Evolutionary conservation across 2,113 vertebrate species (phyloP), one percentile per base, ranked within the genome.

Genomic region (Drymodes brunneopygia): DNA sequence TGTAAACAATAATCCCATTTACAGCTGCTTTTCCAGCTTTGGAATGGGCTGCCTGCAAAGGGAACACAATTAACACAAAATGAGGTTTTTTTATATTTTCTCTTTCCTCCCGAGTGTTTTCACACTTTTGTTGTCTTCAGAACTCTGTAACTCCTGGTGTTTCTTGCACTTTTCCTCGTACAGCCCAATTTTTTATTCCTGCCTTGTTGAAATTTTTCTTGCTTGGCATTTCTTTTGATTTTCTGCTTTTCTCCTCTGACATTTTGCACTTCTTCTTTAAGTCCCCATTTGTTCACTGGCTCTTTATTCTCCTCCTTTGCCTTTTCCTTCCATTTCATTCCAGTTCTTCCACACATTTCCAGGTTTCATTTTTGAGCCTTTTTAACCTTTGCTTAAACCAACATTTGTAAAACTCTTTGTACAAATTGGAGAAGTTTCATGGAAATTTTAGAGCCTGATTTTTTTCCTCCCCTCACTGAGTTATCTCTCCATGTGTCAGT

Each of bases 1-100:
- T 81, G 51, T 85, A 95, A 97, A 95, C 75, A 61, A 60, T 86
- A 89, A 95, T 78, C 81, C 60, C 62, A 94, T 79, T 79, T 91
- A 65, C 31, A 47, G 71, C 54, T 8, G 21, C 20, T 90, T 94
- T 91, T 36, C 75, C 87, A 92, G 92, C 58, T 3, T 7, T 61
- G 81, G 89, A 71, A 83, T n/a, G 38, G 21, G 70, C n/a, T 6
- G 15, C 67, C 77, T 87, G 36, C n/a, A 89, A 85, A 60, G 71
- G 81, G 45, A 87, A 24, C 24, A 36, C 64, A 92, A 92, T 88
- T 89, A 89, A 88, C 42, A 45, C 36, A 72, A 71, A 82, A 81
- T 27, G 33, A 83, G 40, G 3, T 4, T 25, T 86, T 86, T 67
- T 71, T 38, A 6, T 45, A 28, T 65, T 74, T 90, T 42, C 94